Evolutionary conservation across 2,888 invertebrate species (phyloP).

Genomic region (Octodonta nipae): DNA sequence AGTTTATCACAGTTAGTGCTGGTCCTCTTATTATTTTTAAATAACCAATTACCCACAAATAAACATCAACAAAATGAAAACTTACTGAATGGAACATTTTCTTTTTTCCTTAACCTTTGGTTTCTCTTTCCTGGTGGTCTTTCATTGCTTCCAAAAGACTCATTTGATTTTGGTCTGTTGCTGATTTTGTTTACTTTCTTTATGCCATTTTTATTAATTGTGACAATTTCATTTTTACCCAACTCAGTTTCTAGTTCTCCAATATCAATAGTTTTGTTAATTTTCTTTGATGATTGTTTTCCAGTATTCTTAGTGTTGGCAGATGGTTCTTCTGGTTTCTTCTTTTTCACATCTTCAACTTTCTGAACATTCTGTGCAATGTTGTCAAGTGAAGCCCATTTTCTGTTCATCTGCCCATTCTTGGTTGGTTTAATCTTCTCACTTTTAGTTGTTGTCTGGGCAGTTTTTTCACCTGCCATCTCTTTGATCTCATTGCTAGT

Average conservation of each 20-base stretch:
- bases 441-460: constrained; percentile 27
- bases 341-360: constrained; percentile 30
- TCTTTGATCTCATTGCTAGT: constrained; percentile 41
- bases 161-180: constrained; percentile 23
- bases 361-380: constrained; percentile 36
- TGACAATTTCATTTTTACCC: constrained; percentile 25
- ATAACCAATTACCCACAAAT: no score
- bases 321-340: constrained; percentile 22
- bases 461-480: constrained; percentile 21
- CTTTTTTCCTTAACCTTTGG: constrained; percentile 40
- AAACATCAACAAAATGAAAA: not conserved
- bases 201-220: constrained; percentile 24
- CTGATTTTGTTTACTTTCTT: constrained; percentile 27
- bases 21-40: no score
- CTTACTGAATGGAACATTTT: constrained; percentile 32
- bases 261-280: constrained; percentile 29
- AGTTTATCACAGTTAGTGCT: no score
- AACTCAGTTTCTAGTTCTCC: constrained; percentile 24
- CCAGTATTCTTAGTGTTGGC: constrained; percentile 39
- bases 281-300: constrained; percentile 33
- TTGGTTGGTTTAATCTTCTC: constrained; percentile 34
- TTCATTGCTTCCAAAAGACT: constrained; percentile 23
- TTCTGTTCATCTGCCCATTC: constrained; percentile 36
- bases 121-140: constrained; percentile 38
- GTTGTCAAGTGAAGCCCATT: constrained; percentile 49